Evolutionary conservation across 2,113 vertebrate species (phyloP), one percentile per base, ranked within the genome.

Genomic region (Alexandromys fortis): DNA sequence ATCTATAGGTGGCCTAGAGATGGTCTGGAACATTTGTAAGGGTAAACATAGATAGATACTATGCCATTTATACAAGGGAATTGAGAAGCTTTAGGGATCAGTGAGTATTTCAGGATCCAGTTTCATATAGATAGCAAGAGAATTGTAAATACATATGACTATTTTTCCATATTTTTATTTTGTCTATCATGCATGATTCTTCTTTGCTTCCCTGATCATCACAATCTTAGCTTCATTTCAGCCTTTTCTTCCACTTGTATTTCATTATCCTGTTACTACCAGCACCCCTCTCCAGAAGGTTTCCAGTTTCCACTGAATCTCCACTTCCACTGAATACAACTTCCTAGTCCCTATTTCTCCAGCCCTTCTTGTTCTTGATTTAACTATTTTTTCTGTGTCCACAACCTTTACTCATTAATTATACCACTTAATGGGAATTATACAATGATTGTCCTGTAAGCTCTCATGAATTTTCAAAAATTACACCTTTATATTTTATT

Each of bases 281-380:
- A 90, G 1, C 21, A n/a, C 58, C 45, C 5, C 1, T 35, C 42
- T 49, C 7, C 24, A 63, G 38, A 75, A 68, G 12, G 10, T 67
- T 94, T 75, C 47, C 49, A 30, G n/a, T 63, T 49, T 77, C 19
- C 9, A 73, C n/a, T 38, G 26, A 90, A 82, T 58, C 42, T 61
- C n/a, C 2, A 17, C 61, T 42, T 26, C 28, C 19, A 58, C 58
- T 38, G 52, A 16, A 89, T 47, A 73, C 16, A 90, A 68, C 11
- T 90, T 9, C 10, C 0, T 33, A 61, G 55, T 61, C 5, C 11
- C 26, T 86, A 8, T 33, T 68, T 45, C 38, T 14, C 0, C 16
- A 91, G 8, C 0, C 0, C 26, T 17, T 45, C 19, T 0, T 7
- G 77, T 33, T 3, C 9, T 26, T 38, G 5, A 26, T 1, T 10